Base-by-base conservation (phyloP, 2,888 invertebrate species). In the Drosophila affinis region DNA sequence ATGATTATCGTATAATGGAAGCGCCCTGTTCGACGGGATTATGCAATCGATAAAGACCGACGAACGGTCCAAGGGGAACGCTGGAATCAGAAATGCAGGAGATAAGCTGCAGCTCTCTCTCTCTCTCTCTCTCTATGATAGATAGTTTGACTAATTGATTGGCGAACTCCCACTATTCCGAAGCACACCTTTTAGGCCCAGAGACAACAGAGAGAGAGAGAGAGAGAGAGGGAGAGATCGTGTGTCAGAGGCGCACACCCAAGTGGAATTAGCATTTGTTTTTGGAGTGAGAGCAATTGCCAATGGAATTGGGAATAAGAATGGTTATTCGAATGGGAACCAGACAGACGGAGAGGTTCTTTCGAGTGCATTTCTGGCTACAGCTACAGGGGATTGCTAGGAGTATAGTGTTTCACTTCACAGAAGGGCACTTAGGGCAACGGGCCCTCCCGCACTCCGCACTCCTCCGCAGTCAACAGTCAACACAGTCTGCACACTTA, bases 191-290 rank as follows among this genome's bases (percentile, higher is more conserved):
- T 14, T 49, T 24, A 18, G 49, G 27, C 10, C 47, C 24, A 39
- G 58, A 32, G 27, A 32, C 2, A 24, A 4, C 7, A 21, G 39
- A 21, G n/a, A 21, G 3, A 44, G 4, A 21, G n/a, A 9, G 34
- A 12, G 14, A 12, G 14, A 0, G 34, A 14, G 39, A 21, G 14
- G 9, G 3, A 44, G 7, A 51, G 47, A 65, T 56, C 59, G 48
- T 45, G 51, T 73, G 76, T 53, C 67, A 60, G 52, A 48, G 53
- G 24, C 61, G 82, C 67, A 53, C 77, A 63, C 75, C 71, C 77
- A 73, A 73, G 73, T 79, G 72, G 78, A 76, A 78, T 78, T 78
- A 67, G 71, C 76, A 71, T 65, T 45, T 12, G 7, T 17, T 55
- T 55, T 62, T 51, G 46, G 45, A 49, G 21, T n/a, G 14, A 39